Percentiles rank a stretch among this genome's conserved stretches.
phyloP scores from a whole-genome alignment of 2,888 invertebrate species.

The Orchesella flavescens region DNA sequence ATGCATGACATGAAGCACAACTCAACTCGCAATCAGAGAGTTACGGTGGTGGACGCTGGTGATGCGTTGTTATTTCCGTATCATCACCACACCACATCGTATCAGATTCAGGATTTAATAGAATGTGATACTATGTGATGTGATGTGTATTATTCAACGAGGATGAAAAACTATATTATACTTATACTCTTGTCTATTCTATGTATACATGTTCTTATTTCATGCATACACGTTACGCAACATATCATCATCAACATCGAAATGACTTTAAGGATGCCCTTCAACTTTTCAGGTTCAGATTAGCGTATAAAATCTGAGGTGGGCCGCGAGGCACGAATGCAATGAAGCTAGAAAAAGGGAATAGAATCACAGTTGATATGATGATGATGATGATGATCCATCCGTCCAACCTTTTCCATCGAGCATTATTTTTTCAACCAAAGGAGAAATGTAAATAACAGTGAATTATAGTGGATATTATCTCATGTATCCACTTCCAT shows the following conservation, averaged over 20 bases:
- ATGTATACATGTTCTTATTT: too few species aligned
- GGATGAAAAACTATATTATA: too few species aligned
- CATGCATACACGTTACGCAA: too few species aligned
- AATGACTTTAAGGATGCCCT: constrained; percentile 59
- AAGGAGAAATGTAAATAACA: constrained; percentile 57
- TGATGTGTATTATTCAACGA: too few species aligned
- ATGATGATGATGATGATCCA: constrained; percentile 33
- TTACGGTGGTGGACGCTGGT: too few species aligned
- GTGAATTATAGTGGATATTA: constrained; percentile 57
- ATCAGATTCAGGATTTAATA: too few species aligned
- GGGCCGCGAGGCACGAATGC: constrained; percentile 51
- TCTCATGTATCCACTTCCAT: constrained; percentile 49
- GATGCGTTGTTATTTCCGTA: too few species aligned
- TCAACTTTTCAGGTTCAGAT: constrained; percentile 61
- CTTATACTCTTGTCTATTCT: too few species aligned
- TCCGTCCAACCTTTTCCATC: constrained; percentile 53
- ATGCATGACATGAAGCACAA: not conserved
- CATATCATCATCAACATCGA: constrained; percentile 20
- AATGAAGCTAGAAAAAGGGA: constrained; percentile 35
- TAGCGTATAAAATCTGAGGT: constrained; percentile 43
- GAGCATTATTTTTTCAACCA: constrained; percentile 23
- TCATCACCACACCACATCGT: too few species aligned
- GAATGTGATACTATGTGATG: too few species aligned
- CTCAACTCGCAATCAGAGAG: too few species aligned
- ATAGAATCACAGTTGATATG: not conserved